These are phyloP conservation scores for Ormyrus thymus DNA, from an alignment of 2,888 invertebrate species.

Conservation along the genomic window DNA sequence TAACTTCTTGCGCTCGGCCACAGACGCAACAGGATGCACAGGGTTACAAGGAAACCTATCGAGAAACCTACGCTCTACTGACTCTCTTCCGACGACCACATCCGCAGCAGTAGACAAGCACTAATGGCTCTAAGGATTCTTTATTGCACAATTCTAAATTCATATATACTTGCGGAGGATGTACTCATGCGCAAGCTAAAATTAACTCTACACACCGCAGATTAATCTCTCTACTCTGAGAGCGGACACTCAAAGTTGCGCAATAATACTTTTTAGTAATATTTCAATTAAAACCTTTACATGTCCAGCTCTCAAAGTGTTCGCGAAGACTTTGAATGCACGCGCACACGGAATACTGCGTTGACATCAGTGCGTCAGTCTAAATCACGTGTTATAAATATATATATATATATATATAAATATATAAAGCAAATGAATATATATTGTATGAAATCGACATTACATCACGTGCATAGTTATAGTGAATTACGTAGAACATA, in stretches of 20 bases:
- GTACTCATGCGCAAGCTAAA: background rate
- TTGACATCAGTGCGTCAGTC: conserved; percentile 39
- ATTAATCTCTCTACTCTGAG: conserved; percentile 1
- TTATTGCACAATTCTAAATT: conserved; percentile 71
- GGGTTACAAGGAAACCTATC: conserved; percentile 24
- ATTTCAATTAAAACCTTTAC: too few species aligned
- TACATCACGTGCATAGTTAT: conserved; percentile 48
- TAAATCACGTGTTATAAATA: conserved; percentile 57
- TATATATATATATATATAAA: conserved; percentile 55
- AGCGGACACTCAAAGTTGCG: background rate
- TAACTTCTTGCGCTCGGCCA: conserved; percentile 56
- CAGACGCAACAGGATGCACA: conserved; percentile 29
- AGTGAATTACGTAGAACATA: conserved; percentile 48
- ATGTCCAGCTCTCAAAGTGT: conserved; percentile 19
- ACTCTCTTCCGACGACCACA: conserved; percentile 60
- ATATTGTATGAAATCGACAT: conserved; percentile 53
- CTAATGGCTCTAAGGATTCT: conserved; percentile 68
- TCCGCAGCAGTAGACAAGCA: conserved; percentile 68
- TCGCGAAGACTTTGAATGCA: conserved; percentile 29
- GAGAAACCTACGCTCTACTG: conserved; percentile 41
- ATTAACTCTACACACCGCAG: background rate
- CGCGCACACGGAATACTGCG: conserved; percentile 34
- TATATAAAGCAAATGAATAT: conserved; percentile 55
- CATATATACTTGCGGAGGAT: conserved; percentile 53
- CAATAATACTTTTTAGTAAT: background rate